Percentiles rank a stretch among this genome's conserved stretches.
Evolutionary conservation across 1,140 invertebrate genomes (phyloP).

Genomic region (Caenorhabditis remanei): DNA sequence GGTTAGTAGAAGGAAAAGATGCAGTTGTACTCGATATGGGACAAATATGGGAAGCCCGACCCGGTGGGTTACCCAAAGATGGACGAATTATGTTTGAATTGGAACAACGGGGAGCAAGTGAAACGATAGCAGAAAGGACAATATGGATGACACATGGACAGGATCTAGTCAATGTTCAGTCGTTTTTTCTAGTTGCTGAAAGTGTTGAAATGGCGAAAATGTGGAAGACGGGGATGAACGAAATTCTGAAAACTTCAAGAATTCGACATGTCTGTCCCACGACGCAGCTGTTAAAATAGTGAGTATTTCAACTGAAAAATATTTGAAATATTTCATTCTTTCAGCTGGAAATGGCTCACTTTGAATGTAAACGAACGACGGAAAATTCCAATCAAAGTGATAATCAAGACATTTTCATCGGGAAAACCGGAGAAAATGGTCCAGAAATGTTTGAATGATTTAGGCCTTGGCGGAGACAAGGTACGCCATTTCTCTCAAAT

Average conservation of each 20-base stretch:
- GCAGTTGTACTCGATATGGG: conserved; percentile 72
- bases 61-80: conserved; percentile 82
- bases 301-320: conserved; percentile 80
- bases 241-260: conserved; percentile 96
- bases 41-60: conserved; percentile 74
- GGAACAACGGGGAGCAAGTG: conserved; percentile 80
- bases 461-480: conserved; percentile 94
- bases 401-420: conserved; percentile 96
- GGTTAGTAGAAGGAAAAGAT: conserved; percentile 95
- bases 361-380: conserved; percentile 92
- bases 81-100: conserved; percentile 87
- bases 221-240: conserved; percentile 90
- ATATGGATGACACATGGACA: conserved; percentile 98
- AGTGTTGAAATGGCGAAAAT: conserved; percentile 81
- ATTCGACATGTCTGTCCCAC: conserved; percentile 89
- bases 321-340: conserved; percentile 69
- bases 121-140: conserved; percentile 91
- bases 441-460: conserved; percentile 93
- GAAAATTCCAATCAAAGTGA: conserved; percentile 95
- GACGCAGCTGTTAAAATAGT: conserved; percentile 97
- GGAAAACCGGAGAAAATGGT: conserved; percentile 95
- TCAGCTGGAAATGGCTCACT: conserved; percentile 95
- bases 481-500: conserved; percentile 79
- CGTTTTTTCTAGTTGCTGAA: conserved; percentile 94
- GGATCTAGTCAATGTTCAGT: conserved; percentile 98